Evolutionary conservation across 2,888 invertebrate species (phyloP).

Genomic region (Troilus luridus): DNA sequence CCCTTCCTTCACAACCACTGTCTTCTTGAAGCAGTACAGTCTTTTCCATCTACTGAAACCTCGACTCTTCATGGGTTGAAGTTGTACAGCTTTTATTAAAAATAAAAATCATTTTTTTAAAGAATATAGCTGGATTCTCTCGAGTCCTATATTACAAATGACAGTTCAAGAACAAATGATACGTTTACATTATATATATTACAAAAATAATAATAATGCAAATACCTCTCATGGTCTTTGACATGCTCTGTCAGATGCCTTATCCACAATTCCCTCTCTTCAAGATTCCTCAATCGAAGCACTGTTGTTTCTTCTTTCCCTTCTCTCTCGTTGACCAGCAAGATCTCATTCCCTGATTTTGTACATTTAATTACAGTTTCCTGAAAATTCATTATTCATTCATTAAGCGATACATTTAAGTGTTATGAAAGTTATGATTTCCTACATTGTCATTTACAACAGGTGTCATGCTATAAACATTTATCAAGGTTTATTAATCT

Average conservation of each 20-base stretch:
- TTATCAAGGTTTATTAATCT: too few species aligned
- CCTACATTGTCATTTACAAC: background rate
- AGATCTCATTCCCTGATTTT: slow-evolving; percentile 70
- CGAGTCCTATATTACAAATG: background rate
- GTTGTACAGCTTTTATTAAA: too few species aligned
- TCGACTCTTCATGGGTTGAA: too few species aligned
- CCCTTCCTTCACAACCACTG: too few species aligned
- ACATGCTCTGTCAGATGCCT: slow-evolving; percentile 72
- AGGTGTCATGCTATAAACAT: too few species aligned
- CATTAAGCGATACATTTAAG: background rate
- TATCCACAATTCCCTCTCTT: slow-evolving; percentile 72
- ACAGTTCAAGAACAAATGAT: background rate
- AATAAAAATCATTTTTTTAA: background rate
- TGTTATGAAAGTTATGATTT: background rate
- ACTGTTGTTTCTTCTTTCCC: slow-evolving; percentile 69
- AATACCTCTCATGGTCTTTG: slow-evolving; percentile 72
- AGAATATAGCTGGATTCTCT: background rate
- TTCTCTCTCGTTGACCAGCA: slow-evolving; percentile 70
- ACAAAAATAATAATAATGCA: background rate
- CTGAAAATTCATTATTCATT: slow-evolving; percentile 67
- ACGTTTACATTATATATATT: background rate
- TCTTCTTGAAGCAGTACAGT: too few species aligned
- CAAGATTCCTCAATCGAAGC: slow-evolving; percentile 69
- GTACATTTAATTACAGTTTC: slow-evolving; percentile 71
- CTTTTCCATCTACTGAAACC: too few species aligned